Conservation (phyloP, 2,113 vertebrate genomes). For the Chinchilla lanigera region DNA sequence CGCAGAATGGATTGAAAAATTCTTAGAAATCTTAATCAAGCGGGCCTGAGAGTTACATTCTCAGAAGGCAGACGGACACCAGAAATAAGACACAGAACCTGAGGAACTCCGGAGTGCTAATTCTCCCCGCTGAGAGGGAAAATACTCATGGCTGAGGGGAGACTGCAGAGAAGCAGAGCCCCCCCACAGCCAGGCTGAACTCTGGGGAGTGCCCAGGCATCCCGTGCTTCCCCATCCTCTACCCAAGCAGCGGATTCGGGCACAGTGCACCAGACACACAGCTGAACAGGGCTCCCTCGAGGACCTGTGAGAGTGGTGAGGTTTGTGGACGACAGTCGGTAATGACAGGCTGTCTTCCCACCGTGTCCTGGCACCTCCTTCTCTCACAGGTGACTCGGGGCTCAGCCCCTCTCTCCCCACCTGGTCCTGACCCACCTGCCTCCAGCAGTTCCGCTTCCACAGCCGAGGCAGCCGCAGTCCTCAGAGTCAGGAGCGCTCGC, state of each 20-base stretch:
- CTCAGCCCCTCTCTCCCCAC: neutral
- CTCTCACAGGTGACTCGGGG: neutral
- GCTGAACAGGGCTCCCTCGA: neutral
- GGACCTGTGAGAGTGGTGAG: neutral
- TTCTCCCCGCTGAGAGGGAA: neutral
- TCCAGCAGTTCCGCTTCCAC: neutral
- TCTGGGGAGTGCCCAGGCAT: no score
- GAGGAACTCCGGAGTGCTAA: neutral
- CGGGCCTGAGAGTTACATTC: neutral
- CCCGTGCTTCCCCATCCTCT: neutral
- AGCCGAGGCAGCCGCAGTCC: neutral
- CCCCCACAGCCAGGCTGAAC: neutral
- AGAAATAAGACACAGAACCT: neutral
- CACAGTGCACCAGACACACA: neutral
- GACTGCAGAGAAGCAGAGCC: neutral
- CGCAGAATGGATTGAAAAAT: neutral
- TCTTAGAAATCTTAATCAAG: neutral
- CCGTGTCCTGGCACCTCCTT: neutral
- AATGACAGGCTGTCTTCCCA: neutral
- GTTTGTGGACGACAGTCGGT: neutral
- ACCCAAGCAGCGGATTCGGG: neutral
- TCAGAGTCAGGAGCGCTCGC: no score
- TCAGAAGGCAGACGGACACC: neutral
- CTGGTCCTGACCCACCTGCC: neutral
- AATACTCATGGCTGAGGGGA: neutral